Percentiles rank a stretch among this genome's conserved stretches.
Evolutionary conservation across 1,140 invertebrate species (phyloP).

Genomic region (Drosophila miranda): DNA sequence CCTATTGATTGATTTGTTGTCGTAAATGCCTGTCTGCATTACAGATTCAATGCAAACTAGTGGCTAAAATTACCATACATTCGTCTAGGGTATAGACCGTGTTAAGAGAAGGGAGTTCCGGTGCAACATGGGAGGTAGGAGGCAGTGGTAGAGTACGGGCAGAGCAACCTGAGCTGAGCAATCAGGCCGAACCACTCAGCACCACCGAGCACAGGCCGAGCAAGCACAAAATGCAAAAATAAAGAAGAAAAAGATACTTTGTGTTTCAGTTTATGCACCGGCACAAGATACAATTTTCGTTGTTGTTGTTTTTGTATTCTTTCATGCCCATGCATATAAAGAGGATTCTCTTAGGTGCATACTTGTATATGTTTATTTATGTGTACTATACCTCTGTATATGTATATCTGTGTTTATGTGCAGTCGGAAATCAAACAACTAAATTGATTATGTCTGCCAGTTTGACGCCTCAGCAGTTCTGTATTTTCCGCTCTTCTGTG

Average conservation of each 20-base stretch:
- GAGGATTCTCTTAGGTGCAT: conserved; percentile 6
- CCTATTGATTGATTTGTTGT: too few species aligned
- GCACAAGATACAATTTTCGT: conserved; percentile 53
- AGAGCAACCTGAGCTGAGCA: conserved; percentile 67
- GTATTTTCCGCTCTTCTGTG: conserved; percentile 2
- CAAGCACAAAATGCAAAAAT: background rate
- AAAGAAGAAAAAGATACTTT: conserved; percentile 55
- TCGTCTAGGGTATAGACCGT: conserved; percentile 23
- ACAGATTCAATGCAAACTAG: conserved; percentile 10
- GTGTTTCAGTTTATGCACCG: conserved; percentile 66
- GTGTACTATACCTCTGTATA: background rate
- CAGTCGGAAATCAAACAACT: conserved; percentile 73
- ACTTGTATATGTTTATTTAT: conserved; percentile 26
- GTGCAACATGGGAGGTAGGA: conserved; percentile 1
- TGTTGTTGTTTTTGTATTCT: conserved; percentile 10
- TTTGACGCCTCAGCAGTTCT: conserved; percentile 10
- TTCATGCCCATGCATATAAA: conserved; percentile 33
- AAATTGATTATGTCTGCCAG: conserved; percentile 64
- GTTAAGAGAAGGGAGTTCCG: background rate
- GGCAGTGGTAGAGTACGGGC: conserved; percentile 2
- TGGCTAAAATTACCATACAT: conserved; percentile 27
- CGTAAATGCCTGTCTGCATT: too few species aligned
- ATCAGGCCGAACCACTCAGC: conserved; percentile 62
- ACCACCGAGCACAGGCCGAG: conserved; percentile 27
- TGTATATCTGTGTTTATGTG: conserved; percentile 15